A percentile compares a stretch with the other conserved stretches of the same genome.
Evolutionary conservation across 2,113 vertebrate genomes (phyloP).

Genomic region (Callocephalon fimbriatum): DNA sequence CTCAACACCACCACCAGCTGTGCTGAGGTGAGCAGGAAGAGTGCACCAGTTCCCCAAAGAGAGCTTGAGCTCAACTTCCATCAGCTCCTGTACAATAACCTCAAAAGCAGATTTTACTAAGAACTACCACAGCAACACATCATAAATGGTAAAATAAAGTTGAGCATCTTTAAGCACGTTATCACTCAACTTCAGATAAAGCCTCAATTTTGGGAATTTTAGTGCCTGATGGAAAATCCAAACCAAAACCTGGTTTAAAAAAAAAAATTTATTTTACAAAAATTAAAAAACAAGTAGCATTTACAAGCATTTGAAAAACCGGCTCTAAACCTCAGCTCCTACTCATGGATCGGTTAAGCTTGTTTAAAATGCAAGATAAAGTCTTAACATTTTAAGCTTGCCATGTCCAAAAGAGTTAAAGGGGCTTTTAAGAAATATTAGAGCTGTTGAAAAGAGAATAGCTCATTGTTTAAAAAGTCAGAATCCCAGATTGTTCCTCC

Average conservation of each 20-base stretch:
- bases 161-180: background rate
- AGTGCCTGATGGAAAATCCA: conserved; percentile 53
- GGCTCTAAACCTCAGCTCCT: conserved; percentile 70
- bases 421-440: background rate
- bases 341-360: conserved; percentile 48
- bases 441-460: conserved; percentile 20
- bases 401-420: background rate
- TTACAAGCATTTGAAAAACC: conserved; percentile 82
- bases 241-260: conserved; percentile 62
- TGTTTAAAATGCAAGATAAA: conserved; percentile 72
- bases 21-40: background rate
- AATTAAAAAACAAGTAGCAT: conserved; percentile 85
- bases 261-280: conserved; percentile 87
- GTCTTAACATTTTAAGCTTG: background rate
- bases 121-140: background rate
- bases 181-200: background rate
- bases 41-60: background rate
- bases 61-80: background rate
- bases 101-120: background rate
- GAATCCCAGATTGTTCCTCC: conserved; percentile 34
- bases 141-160: background rate
- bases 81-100: background rate
- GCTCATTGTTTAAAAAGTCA: background rate
- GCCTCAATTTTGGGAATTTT: background rate
- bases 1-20: background rate